These are phyloP conservation scores for Chelonus formosanus DNA, from an alignment of 2,888 invertebrate species.

Conservation along the genomic window DNA sequence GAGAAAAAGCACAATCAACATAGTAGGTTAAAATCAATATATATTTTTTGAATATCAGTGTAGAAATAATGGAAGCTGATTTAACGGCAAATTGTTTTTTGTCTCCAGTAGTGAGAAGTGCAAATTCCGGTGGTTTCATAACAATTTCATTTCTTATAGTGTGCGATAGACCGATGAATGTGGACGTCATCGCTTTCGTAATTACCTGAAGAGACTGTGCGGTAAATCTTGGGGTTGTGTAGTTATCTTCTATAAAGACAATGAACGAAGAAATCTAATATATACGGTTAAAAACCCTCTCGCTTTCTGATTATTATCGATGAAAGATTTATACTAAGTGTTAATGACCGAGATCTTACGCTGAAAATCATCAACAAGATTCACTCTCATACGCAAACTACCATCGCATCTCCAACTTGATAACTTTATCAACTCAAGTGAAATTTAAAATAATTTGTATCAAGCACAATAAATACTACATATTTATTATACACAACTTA, in stretches of 20 bases:
- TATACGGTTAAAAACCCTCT: background rate
- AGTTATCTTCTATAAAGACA: conserved; percentile 45
- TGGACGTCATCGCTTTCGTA: conserved; percentile 41
- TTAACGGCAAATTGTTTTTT: conserved; percentile 27
- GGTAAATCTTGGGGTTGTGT: conserved; percentile 11
- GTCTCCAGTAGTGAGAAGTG: conserved; percentile 18
- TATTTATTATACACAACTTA: no score
- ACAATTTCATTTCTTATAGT: conserved; percentile 33
- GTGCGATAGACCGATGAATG: conserved; percentile 29
- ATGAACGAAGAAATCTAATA: conserved; percentile 52
- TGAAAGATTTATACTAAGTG: background rate
- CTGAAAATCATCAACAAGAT: conserved; percentile 18
- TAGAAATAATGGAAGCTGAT: background rate
- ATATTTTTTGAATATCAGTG: no score
- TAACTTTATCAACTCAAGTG: no score
- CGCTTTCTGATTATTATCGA: background rate
- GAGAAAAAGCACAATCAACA: no score
- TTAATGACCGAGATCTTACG: conserved; percentile 24
- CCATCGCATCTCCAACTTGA: conserved; percentile 5
- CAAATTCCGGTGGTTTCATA: conserved; percentile 36
- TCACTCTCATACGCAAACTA: conserved; percentile 15
- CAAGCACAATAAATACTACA: no score
- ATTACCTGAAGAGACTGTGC: conserved; percentile 12
- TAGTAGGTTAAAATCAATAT: no score
- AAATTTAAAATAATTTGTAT: no score